Evolutionary conservation across 2,797 vertebrate species (phyloP), one percentile per base, ranked within the genome.

Genomic region (Hyperoplus lanceolatus): DNA sequence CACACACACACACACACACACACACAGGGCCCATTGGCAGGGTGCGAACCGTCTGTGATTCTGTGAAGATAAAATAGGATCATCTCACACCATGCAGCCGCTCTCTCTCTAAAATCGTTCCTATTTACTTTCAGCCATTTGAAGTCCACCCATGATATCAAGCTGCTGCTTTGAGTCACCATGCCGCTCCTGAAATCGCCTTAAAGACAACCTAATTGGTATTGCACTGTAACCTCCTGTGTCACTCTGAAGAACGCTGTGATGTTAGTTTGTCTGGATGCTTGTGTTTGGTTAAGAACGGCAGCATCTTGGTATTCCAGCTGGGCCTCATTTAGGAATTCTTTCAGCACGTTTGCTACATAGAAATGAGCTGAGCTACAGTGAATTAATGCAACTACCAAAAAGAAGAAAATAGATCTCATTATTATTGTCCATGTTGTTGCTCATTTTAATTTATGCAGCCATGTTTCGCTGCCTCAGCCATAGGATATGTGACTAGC

Each of bases 321-420:
- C 57, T 60, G 80, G 64, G 81, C 50, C 80, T 88, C 65, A 74
- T 85, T 89, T 88, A 83, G 81, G 79, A 60, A 76, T 78, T 79
- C 88, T 89, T 87, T 75, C 68, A 82, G 59, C 38, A 55, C 69
- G 71, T 79, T 78, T 72, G 68, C 75, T 36, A 65, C 67, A 78
- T 89, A 80, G 53, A 77, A 75, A 84, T 70, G 68, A 84, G 72
- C 61, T 38, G 41, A 81, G 70, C 79, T 70, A 71, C 57, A 39
- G 54, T 54, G 73, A 84, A 84, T 85, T 15, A 67, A 86, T 79
- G 64, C 69, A 74, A 29, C 29, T 3, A 29, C 29, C 29, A 29
- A 29, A 29, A 29, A 29, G 29, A 29, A 29, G 29, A 29, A 59
- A 76, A 68, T 71, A 79, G 43, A 64, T 77, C 67, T 73, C 46